Percentiles rank a stretch among this genome's conserved stretches.
These are phyloP conservation scores for Perca schrenkii DNA, from an alignment of 2,113 vertebrate genomes.

Conservation along the genomic window DNA sequence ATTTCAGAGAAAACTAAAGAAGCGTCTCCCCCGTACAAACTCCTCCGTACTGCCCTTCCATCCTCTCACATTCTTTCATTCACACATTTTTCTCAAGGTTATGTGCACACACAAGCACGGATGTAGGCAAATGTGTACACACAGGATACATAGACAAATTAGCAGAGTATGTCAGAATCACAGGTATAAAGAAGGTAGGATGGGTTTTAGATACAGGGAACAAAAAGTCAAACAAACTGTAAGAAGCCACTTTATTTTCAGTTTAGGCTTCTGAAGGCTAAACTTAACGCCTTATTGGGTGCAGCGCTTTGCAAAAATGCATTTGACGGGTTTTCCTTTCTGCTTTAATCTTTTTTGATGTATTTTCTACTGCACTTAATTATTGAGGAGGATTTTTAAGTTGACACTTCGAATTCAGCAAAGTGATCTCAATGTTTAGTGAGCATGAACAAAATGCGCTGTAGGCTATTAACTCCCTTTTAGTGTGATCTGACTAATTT, in stretches of 20 bases:
- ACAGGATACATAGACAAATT: neutral
- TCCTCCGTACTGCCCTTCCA: conserved; percentile 61
- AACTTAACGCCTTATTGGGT: neutral
- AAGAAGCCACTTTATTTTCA: neutral
- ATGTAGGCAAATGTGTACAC: conserved; percentile 2
- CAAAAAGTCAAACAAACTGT: neutral
- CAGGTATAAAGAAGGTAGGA: neutral
- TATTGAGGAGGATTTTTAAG: neutral
- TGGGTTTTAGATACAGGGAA: neutral
- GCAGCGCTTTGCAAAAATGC: neutral
- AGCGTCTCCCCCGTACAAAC: conserved; percentile 60
- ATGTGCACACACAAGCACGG: neutral
- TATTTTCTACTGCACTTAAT: neutral
- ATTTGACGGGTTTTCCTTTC: neutral
- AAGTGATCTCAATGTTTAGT: too few relatives aligned
- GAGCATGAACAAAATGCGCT: neutral
- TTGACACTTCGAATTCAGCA: neutral
- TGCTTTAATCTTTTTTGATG: neutral
- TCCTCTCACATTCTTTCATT: conserved; percentile 63
- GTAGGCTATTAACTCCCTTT: neutral
- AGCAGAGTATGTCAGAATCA: neutral
- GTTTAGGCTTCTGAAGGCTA: neutral
- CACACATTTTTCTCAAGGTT: conserved; percentile 33
- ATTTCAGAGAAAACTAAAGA: conserved; percentile 67
- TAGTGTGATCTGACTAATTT: neutral